Evolutionary conservation across 1,140 invertebrate genomes (phyloP).

Genomic region (Papilio glaucus): DNA sequence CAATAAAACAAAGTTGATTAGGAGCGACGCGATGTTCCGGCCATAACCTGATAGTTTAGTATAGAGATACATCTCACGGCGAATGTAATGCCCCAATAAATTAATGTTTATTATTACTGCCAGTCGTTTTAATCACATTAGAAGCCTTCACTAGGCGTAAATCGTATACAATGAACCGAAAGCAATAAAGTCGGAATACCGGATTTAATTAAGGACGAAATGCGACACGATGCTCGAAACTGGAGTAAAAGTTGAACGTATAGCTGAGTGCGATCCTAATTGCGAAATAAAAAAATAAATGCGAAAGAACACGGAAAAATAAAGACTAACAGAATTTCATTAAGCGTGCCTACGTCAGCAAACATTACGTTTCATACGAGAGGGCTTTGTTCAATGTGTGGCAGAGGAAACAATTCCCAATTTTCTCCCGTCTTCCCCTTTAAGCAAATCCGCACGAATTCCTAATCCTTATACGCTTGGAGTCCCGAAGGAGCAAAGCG

Average conservation of each 20-base stretch:
- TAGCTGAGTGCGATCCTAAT: conserved; percentile 34
- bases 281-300: conserved; percentile 41
- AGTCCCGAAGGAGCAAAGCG: conserved; percentile 59
- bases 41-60: conserved; percentile 56
- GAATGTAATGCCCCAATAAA: conserved; percentile 63
- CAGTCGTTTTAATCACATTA: conserved; percentile 60
- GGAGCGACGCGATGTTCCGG: conserved; percentile 51
- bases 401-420: conserved; percentile 73
- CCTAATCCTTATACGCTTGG: conserved; percentile 70
- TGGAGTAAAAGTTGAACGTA: conserved; percentile 33
- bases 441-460: conserved; percentile 75
- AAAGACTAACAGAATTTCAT: conserved; percentile 50
- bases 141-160: conserved; percentile 46
- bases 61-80: conserved; percentile 52
- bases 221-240: conserved; percentile 51
- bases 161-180: conserved; percentile 53
- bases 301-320: conserved; percentile 33
- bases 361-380: conserved; percentile 54
- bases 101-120: conserved; percentile 65
- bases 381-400: conserved; percentile 56
- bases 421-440: conserved; percentile 67
- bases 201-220: conserved; percentile 58
- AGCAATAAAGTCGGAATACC: conserved; percentile 56
- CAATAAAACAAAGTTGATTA: conserved; percentile 72
- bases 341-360: conserved; percentile 46